These are phyloP conservation scores for Seriola dumerili DNA, from an alignment of 2,113 vertebrate genomes.

Conservation along the genomic window DNA sequence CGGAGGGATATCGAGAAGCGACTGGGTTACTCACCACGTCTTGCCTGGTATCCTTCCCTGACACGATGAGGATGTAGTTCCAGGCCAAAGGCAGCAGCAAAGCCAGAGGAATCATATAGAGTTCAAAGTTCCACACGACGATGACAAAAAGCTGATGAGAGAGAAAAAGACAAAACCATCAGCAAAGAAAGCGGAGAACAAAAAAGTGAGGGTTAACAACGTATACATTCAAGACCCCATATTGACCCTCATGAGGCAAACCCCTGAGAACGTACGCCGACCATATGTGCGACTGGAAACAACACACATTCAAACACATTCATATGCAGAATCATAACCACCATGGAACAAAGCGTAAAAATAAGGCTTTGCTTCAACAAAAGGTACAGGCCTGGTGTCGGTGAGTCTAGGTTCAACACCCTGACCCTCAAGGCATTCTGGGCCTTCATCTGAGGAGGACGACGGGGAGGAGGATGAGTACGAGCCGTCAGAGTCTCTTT, in stretches of 20 bases:
- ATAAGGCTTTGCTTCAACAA: conserved; percentile 53
- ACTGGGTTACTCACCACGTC: conserved; percentile 90
- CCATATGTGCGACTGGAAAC: conserved; percentile 53
- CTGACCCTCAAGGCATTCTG: conserved; percentile 59
- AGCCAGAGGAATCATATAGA: conserved; percentile 96
- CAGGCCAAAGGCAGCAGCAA: conserved; percentile 92
- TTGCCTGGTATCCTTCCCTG: conserved; percentile 94
- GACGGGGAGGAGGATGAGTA: conserved; percentile 56
- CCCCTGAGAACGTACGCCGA: conserved; percentile 42
- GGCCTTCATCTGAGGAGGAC: conserved; percentile 55
- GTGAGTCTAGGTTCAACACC: conserved; percentile 49
- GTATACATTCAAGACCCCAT: conserved; percentile 25
- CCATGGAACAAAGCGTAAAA: conserved; percentile 47
- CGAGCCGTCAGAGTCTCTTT: conserved; percentile 68
- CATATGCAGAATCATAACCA: conserved; percentile 69
- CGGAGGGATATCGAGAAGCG: conserved; percentile 47
- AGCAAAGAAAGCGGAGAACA: conserved; percentile 45
- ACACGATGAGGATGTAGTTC: conserved; percentile 95
- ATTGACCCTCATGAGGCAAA: conserved; percentile 32
- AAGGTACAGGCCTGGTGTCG: conserved; percentile 53
- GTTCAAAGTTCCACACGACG: conserved; percentile 98
- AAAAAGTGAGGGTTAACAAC: conserved; percentile 24
- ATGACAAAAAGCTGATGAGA: conserved; percentile 92
- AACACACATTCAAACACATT: conserved; percentile 54
- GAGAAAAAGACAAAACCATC: conserved; percentile 42